Evolutionary conservation across 1,140 invertebrate genomes (phyloP), one percentile per base, ranked within the genome.

Genomic region (Hylaeus anthracinus): DNA sequence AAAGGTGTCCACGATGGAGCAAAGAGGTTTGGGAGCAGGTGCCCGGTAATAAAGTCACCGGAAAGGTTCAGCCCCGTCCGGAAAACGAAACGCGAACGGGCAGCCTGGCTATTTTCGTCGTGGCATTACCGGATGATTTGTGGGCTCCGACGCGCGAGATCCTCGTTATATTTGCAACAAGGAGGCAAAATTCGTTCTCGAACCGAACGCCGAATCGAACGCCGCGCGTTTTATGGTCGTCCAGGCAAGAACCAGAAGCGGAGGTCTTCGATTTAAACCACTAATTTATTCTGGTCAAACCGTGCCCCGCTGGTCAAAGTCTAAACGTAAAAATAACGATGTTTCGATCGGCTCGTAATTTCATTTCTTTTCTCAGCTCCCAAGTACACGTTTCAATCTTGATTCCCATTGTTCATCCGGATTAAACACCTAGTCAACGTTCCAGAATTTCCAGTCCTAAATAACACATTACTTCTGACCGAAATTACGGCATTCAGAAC

Each of bases 201-300:
- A 6, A 12, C 73, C 39, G 63, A 41, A 48, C 15, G 41, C 48
- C 64, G 64, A 71, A 72, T 86, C 76, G 41, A 82, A 83, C 72
- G 5, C 72, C 83, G 77, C 73, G 87, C 73, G 80, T 90, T 92
- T 92, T 91, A 93, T 89, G 87, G 86, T 91, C 90, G 88, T 75
- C 85, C 81, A 79, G 84, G 87, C 84, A 88, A 87, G 85, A 4
- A 15, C 3, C 5, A 5, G 5, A 39, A 12, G 12, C 5, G 9
- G 12, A 39, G 5, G 37, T 1, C 5, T 8, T 12, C 58, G 26
- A 6, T 8, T 60, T 60, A 60, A 37, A 26, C 26, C 26, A 26
- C 26, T 26, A 26, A 26, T 26, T 26, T 26, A 26, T 26, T 26
- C 26, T 26, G 26, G 26, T 0, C 26, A 26, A 26, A 26, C 26